Base-by-base conservation (phyloP, 2,888 invertebrate genomes). In the Cerastoderma edule region DNA sequence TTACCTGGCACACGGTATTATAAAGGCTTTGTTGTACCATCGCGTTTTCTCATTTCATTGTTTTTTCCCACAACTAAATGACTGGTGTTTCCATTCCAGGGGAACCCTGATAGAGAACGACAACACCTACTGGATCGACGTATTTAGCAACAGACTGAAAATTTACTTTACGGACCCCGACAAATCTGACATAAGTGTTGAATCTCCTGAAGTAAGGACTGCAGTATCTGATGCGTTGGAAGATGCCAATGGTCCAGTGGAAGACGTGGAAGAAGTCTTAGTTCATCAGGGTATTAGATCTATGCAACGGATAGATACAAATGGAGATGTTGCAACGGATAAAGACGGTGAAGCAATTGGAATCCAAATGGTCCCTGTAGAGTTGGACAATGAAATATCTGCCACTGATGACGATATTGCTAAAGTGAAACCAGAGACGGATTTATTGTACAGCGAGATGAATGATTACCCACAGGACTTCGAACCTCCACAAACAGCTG, bases 251-350 rank as follows among this genome's bases (percentile, higher is more conserved):
- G 80, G 72, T 19, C 78, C 78, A 13, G 8, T 54, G n/a, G 78
- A 81, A 67, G 46, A 66, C 2, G n/a, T 68, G 13, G 68, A 71
- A 10, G 81, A 81, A 44, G 81, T 81, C 5, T 30, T 81, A 5
- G 5, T 65, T 6, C 81, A 81, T 30, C 67, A 73, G 22, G 81
- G 81, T 33, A 69, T 78, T 13, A 63, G 46, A 30, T 53, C 64
- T 13, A 76, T 81, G 4, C 57, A 75, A 24, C 67, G 72, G 16
- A 33, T 78, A 0, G 44, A 32, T 5, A 53, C 30, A 28, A 27
- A 33, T 4, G 44, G 57, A 19, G 24, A n/a, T 33, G 33, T 44
- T 3, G 24, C 24, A 1, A 33, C 28, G 5, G 22, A 28, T 46
- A 13, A 39, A 44, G 24, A n/a, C n/a, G 28, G 10, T 0, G 39